Percentiles rank a stretch among this genome's conserved stretches.
Evolutionary conservation across 2,797 vertebrate genomes (phyloP).

Genomic region (Champsocephalus gunnari): DNA sequence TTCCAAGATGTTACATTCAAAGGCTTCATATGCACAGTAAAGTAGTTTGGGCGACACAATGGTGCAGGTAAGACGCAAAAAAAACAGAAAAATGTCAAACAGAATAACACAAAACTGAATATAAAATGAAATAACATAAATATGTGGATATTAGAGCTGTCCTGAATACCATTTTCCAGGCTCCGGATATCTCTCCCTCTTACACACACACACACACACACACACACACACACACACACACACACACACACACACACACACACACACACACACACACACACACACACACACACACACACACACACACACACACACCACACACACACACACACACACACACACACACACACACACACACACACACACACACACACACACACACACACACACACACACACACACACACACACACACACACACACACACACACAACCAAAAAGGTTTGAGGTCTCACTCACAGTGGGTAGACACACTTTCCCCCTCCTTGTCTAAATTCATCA

Average conservation of each 20-base stretch:
- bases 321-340: background rate
- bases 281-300: conserved; percentile 4
- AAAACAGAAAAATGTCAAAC: no score
- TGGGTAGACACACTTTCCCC: background rate
- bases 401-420: background rate
- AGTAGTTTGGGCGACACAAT: no score
- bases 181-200: no score
- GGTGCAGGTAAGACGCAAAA: no score
- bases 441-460: conserved; percentile 13
- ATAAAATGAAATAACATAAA: no score
- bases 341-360: background rate
- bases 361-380: background rate
- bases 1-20: no score
- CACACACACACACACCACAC: background rate
- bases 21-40: no score
- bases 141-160: no score
- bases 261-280: no score
- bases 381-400: background rate
- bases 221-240: background rate
- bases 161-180: no score
- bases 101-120: no score
- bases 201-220: background rate
- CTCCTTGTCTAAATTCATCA: conserved; percentile 19
- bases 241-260: no score
- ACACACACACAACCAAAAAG: conserved; percentile 12